Base-by-base conservation (phyloP, 2,113 vertebrate species). In the Aythya baeri region DNA sequence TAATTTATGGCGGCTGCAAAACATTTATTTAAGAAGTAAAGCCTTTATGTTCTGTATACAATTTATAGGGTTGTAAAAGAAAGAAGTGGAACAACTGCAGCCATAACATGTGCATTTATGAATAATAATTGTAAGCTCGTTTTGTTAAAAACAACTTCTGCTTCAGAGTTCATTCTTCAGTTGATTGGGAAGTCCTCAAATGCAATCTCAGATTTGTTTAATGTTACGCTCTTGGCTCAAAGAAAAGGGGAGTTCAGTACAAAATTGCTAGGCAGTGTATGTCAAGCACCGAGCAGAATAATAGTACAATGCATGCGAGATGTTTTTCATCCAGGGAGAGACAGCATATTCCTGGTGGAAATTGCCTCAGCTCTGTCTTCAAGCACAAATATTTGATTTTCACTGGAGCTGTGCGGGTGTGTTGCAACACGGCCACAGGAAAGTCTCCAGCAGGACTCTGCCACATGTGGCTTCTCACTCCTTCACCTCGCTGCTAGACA, bases 61-160 rank as follows among this genome's bases (percentile, higher is more conserved):
- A 96, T 97, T 97, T 97, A 97, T 93, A 94, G 96, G 85, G 87
- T 38, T 81, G 91, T 97, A 96, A 97, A 97, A 93, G 91, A 96
- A 95, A 94, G 93, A 95, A 93, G 93, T 66, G 93, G 74, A 97
- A 91, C 95, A 93, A 97, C 85, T 89, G 89, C 93, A 96, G 95
- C 92, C 95, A 89, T 96, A 96, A 96, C 88, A 94, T 89, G 70
- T 84, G 92, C 96, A 93, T 95, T 97, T 96, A 97, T 96, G 94
- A 96, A 97, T 96, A 97, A 97, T 97, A 97, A 97, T 96, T 92
- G 21, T 87, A 91, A 96, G 91, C 44, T 85, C 5, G 3, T 89
- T 97, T 88, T 85, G 91, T 91, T 91, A 96, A 94, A 89, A 54
- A 89, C 92, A 79, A 85, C 91, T 93, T 86, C 74, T 91, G 73